Evolutionary conservation across 35 echinoderm and acorn worm species (phyloP).

Genomic region (Holothuria glaberrima): DNA sequence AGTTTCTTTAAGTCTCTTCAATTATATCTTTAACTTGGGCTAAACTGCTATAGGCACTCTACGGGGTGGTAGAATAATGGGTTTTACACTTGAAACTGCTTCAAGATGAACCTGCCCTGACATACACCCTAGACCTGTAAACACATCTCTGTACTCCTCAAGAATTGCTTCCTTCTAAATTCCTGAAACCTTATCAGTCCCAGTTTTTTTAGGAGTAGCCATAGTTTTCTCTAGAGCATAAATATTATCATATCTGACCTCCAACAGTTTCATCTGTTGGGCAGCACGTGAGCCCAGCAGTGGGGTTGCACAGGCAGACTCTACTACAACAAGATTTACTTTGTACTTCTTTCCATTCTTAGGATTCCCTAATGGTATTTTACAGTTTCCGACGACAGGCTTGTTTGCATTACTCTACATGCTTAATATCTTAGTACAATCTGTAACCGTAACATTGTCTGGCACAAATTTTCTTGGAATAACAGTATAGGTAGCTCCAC

Average conservation of each 20-base stretch:
- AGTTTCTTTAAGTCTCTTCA: too few species aligned
- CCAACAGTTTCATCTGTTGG: conserved; percentile 54
- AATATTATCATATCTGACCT: conserved; percentile 60
- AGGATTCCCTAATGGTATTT: conserved; percentile 48
- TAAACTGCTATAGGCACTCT: conserved; percentile 15
- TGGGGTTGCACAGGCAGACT: background rate
- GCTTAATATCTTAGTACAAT: conserved; percentile 8
- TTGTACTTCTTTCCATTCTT: conserved; percentile 24
- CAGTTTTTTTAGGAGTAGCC: background rate
- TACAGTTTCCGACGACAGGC: conserved; percentile 53
- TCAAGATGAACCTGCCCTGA: conserved; percentile 42
- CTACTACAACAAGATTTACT: conserved; percentile 25
- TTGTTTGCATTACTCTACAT: conserved; percentile 48
- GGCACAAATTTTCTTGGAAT: too few species aligned
- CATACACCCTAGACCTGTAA: conserved; percentile 15
- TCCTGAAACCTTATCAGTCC: background rate
- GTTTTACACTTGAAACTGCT: conserved; percentile 22
- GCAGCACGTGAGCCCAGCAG: conserved; percentile 49
- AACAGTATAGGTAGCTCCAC: too few species aligned
- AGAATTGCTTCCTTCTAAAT: background rate
- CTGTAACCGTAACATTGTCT: too few species aligned
- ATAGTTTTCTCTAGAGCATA: background rate
- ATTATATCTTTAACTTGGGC: conserved; percentile 51
- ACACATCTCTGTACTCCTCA: conserved; percentile 26
- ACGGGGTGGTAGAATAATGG: conserved; percentile 31